A percentile compares a stretch with the other conserved stretches of the same genome.
phyloP scores from a whole-genome alignment of 1,140 invertebrate species.

The Trachymyrmex cornetzi region DNA sequence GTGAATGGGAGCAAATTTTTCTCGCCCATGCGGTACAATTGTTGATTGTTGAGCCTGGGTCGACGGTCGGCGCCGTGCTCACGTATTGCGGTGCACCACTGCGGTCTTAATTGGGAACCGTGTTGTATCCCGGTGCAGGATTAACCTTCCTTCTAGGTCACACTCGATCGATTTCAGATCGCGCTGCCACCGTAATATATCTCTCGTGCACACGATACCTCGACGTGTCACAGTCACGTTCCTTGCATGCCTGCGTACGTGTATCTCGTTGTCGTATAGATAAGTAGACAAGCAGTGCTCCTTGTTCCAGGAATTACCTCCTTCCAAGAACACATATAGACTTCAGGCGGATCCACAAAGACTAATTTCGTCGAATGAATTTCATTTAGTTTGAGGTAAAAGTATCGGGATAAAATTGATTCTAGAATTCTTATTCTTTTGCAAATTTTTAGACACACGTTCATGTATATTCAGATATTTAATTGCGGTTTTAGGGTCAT shows the following conservation, averaged over 20 bases:
- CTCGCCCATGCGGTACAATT: slow-evolving; percentile 18
- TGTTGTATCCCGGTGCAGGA: slow-evolving; percentile 31
- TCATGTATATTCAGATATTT: background rate
- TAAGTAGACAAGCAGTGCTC: slow-evolving; percentile 57
- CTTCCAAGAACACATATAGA: background rate
- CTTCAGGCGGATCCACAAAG: background rate
- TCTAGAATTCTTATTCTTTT: background rate
- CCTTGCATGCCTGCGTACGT: slow-evolving; percentile 65
- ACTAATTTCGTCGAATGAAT: background rate
- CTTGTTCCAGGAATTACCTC: slow-evolving; percentile 49
- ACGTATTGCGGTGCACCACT: slow-evolving; percentile 53
- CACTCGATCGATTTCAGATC: slow-evolving; percentile 71
- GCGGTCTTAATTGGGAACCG: slow-evolving; percentile 51
- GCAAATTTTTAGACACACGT: background rate
- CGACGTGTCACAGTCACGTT: slow-evolving; percentile 75
- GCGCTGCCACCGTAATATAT: slow-evolving; percentile 59
- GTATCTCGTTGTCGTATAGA: slow-evolving; percentile 48
- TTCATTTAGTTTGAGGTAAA: background rate
- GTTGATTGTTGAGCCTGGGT: slow-evolving; percentile 33
- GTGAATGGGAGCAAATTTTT: slow-evolving; percentile 31
- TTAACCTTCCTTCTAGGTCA: slow-evolving; percentile 73
- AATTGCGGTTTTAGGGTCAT: too few relatives aligned
- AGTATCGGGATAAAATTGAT: background rate
- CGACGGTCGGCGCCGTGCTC: slow-evolving; percentile 1
- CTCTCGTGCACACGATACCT: slow-evolving; percentile 61